Evolutionary conservation across 2,797 vertebrate species (phyloP), one percentile per base, ranked within the genome.

Genomic region (Sebastes itinus): DNA sequence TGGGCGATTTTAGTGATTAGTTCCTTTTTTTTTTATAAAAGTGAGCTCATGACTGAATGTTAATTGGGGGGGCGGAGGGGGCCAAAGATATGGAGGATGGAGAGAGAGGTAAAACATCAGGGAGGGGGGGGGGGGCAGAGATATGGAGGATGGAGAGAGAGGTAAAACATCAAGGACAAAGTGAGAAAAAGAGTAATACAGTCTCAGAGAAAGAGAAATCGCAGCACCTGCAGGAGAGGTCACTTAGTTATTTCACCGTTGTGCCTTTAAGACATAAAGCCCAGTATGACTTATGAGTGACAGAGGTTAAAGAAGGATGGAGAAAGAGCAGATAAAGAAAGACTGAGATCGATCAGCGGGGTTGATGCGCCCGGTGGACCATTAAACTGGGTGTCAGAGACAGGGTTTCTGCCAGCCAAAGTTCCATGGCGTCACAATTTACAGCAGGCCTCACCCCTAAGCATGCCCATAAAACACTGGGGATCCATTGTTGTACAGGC

Each of bases 321-420:
- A 88, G 88, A 91, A 84, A 2, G 88, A 92, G 84, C 59, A 35
- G 66, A 69, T 86, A 86, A 91, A 92, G 89, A 88, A 77, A 85
- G 80, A 85, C 82, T 78, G 4, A 73, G 91, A 95, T 95, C 89
- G 89, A 95, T 94, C 90, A 88, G 93, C 52, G 30, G 58, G 87
- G 91, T 81, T 89, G 90, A 91, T 91, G 91, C 83, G 63, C 84
- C 88, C 69, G 89, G 73, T 89, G 92, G 93, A 91, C 92, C 91
- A 93, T 95, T 93, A 94, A 94, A 92, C 90, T 87, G 89, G 82
- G 87, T 89, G 91, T 92, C 92, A 81, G 84, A 93, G 84, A 88
- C 88, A 27, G 77, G 82, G 79, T 83, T 85, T 61, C 88, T 91
- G 88, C 90, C 84, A 83, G 89, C 85, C 85, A 83, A n/a, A 87